Evolutionary conservation across 2,888 invertebrate species (phyloP), one percentile per base, ranked within the genome.

Genomic region (Xestia ashworthii): DNA sequence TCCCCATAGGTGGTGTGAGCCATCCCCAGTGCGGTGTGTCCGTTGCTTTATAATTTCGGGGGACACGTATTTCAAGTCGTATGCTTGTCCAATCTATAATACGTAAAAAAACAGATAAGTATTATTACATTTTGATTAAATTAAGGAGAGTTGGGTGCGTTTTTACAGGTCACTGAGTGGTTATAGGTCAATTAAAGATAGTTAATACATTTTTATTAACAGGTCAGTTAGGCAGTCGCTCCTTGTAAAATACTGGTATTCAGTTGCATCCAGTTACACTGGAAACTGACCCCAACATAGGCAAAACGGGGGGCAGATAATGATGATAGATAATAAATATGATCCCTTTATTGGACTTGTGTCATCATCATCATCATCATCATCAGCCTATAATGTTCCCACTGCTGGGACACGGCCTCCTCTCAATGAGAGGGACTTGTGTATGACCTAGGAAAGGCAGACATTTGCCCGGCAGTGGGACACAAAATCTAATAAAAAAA

Each of bases 61-160:
- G 0, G 98, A 97, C 0, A 98, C 98, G 5, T 97, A 97, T 92
- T 98, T 98, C 83, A 98, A 93, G 90, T 98, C 98, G 92, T 98
- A 98, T 0, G 98, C 98, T 97, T 97, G 98, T 5, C 98, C 98
- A 75, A 98, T 96, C 94, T 97, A n/a, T n/a, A n/a, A n/a, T n/a
- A 89, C 32, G 55, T 11, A 16, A 14, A 66, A 38, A 72, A 60
- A 9, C 0, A 12, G 1, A 48, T 25, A 55, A 5, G 3, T 55
- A 5, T 44, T 9, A 71, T 53, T 6, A 14, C 1, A 14, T 53
- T 38, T 41, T 46, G 1, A 46, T 22, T 22, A n/a, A 67, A 41
- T 38, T 46, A 32, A 6, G 14, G 8, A 46, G 14, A 44, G 1
- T 11, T 22, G 6, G 19, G 22, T 69, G 55, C 0, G 3, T 19